Evolutionary conservation across 92 coral and sea anemone genomes (phyloP), one percentile per base, ranked within the genome.

Genomic region (Actinernus sp.): DNA sequence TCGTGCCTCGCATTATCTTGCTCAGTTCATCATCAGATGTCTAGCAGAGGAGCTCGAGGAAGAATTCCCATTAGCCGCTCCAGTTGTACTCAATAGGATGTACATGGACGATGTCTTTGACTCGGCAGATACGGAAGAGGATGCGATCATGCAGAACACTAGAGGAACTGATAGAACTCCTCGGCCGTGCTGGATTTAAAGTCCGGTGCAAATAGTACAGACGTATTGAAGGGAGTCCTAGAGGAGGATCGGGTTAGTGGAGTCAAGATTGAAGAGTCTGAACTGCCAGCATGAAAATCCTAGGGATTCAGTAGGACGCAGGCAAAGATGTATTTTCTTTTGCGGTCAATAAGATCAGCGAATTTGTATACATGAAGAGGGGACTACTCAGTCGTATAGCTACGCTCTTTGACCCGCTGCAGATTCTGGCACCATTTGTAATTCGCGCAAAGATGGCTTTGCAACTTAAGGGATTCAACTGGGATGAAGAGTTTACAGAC

Each of bases 21-120:
- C 81, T 4, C 75, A 81, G 55, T 71, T 19, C 27, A 54, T 81
- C 26, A 12, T 80, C 38, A 60, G 77, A 9, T 38, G 21, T 5
- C 87, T 70, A 44, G 82, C 74, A 21, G 52, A 49, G 32, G 63
- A 61, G 32, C 33, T 26, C 6, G 5, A 45, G 17, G 41, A 61
- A 3, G 70, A 51, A 28, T 61, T 30, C 58, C 73, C 57, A 28
- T 23, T 61, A 44, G 87, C 87, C 25, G 79, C 67, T 14, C 36
- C 44, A 24, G 63, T 55, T 1, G 57, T 62, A 30, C 48, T 56
- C 2, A 17, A 26, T 4, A 24, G 57, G 8, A 80, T 71, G 41
- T 79, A 63, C 71, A 65, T 80, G 58, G 80, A 80, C 33, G 87
- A 80, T 36, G 61, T 71, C 26, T 59, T 80, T 0, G 59, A 71